These are phyloP conservation scores for Hexactinellida sp. DNA, from an alignment of 37 sponge, comb jelly and placozoan species.

Conservation along the genomic window DNA sequence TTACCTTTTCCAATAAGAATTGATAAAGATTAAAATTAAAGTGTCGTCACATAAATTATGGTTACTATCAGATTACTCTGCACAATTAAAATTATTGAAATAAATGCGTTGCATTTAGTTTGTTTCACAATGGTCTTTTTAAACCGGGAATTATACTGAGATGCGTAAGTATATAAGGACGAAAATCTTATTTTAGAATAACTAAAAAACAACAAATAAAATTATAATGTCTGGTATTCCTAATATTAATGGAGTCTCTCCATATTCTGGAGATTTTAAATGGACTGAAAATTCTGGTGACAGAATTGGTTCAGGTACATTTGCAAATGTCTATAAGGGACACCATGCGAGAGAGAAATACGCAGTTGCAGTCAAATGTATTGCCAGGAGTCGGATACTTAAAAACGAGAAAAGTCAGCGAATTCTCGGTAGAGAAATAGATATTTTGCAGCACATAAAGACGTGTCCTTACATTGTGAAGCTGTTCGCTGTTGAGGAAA, in stretches of 20 bases:
- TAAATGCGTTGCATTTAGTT: neutral
- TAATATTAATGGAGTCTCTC: neutral
- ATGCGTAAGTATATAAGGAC: neutral
- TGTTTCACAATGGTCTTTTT: neutral
- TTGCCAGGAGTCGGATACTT: neutral
- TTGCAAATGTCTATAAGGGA: neutral
- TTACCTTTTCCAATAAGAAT: too few species aligned
- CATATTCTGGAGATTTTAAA: conserved; percentile 6
- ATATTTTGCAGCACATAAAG: neutral
- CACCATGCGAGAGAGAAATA: conserved; percentile 7
- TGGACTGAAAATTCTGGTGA: conserved; percentile 12
- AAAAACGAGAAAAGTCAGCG: conserved; percentile 9
- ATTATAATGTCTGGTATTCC: neutral
- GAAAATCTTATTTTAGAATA: neutral
- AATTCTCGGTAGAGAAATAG: conserved; percentile 4
- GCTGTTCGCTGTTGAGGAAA: conserved; percentile 2
- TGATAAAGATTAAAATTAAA: too few species aligned
- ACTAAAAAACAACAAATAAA: neutral
- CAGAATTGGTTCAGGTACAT: neutral
- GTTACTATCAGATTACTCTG: too few species aligned
- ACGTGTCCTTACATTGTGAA: neutral
- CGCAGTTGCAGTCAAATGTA: conserved; percentile 1
- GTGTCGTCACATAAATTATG: too few species aligned
- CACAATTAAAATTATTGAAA: too few species aligned
- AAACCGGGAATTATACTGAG: neutral